A percentile compares a stretch with the other conserved stretches of the same genome.
Evolutionary conservation across 2,797 vertebrate species (phyloP).

Genomic region (Pipistrellus kuhlii): DNA sequence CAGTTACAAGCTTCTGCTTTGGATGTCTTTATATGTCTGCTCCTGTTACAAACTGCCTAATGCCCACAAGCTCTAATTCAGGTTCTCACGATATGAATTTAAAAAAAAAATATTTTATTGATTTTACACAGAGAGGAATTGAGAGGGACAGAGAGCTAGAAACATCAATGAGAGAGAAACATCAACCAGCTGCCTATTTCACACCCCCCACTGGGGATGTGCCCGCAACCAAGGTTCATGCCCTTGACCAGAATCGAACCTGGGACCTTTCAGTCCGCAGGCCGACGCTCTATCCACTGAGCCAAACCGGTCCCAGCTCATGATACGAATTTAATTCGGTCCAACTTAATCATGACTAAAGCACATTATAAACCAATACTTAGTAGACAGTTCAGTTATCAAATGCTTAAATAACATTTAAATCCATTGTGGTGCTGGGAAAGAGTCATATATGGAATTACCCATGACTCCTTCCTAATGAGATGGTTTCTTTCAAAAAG

Average conservation of each 20-base stretch:
- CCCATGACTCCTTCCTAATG: neutral
- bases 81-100: neutral
- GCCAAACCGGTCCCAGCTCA: too few relatives aligned
- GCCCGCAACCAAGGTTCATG: too few relatives aligned
- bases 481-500: neutral
- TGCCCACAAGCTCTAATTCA: neutral
- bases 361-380: neutral
- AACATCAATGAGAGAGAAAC: too few relatives aligned
- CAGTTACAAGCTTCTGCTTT: neutral
- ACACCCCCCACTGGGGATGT: too few relatives aligned
- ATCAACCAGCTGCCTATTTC: too few relatives aligned
- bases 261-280: too few relatives aligned
- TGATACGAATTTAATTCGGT: neutral
- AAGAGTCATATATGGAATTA: neutral
- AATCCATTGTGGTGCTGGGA: neutral
- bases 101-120: too few relatives aligned
- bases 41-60: neutral
- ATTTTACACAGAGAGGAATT: too few relatives aligned
- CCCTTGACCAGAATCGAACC: too few relatives aligned
- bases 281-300: too few relatives aligned
- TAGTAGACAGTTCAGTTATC: neutral
- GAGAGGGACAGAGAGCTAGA: too few relatives aligned
- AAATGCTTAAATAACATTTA: neutral
- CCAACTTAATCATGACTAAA: neutral
- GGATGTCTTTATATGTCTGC: neutral